Conservation (phyloP, 2,797 vertebrate genomes). For the Myotis pilosus region DNA sequence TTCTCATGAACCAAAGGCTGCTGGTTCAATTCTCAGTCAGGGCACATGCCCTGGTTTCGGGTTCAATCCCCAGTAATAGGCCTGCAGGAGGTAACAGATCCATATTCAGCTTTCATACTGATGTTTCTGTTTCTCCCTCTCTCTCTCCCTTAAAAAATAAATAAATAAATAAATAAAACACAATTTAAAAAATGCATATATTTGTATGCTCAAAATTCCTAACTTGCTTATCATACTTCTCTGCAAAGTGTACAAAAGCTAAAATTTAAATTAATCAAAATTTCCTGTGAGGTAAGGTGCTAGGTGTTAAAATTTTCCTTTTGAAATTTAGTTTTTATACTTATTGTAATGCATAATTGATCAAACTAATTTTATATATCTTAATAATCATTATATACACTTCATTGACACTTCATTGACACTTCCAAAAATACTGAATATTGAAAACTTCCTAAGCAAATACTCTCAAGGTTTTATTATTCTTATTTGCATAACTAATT, state of each 20-base stretch:
- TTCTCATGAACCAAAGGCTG: not conserved
- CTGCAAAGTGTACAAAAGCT: not conserved
- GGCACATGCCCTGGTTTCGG: no score
- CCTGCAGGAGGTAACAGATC: no score
- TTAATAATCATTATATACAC: not conserved
- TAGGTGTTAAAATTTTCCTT: not conserved
- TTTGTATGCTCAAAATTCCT: not conserved
- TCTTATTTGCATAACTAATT: no score
- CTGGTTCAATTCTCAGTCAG: not conserved
- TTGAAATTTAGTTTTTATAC: not conserved
- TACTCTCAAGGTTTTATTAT: no score
- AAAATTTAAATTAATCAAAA: conserved; percentile 9
- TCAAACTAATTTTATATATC: not conserved
- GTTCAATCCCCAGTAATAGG: no score
- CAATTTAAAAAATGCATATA: not conserved
- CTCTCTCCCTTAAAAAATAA: no score
- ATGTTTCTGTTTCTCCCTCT: no score
- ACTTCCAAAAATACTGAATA: no score
- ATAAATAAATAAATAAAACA: not conserved
- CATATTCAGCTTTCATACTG: no score
- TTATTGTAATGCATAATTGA: not conserved
- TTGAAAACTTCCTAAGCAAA: no score
- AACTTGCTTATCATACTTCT: not conserved
- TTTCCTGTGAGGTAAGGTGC: not conserved
- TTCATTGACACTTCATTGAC: no score